Percentiles rank a stretch among this genome's conserved stretches.
phyloP scores from a whole-genome alignment of 2,888 invertebrate genomes.

The Clistopyga incitator region DNA sequence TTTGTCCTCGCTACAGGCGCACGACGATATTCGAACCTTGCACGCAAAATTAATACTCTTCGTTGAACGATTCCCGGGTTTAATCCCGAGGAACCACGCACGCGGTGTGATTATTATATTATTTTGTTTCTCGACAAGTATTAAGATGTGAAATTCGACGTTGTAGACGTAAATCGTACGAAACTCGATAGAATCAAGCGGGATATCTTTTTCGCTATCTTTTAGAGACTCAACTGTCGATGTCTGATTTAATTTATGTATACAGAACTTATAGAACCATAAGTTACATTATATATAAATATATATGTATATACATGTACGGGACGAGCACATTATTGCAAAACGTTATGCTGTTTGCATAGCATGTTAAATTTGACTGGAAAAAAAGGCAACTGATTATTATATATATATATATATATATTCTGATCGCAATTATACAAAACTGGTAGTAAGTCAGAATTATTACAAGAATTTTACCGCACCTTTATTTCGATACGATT shows the following conservation, averaged over 20 bases:
- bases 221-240: slow-evolving; percentile 53
- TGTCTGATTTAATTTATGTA: slow-evolving; percentile 72
- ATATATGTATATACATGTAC: slow-evolving; percentile 66
- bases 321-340: slow-evolving; percentile 57
- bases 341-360: slow-evolving; percentile 41
- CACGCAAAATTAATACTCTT: slow-evolving; percentile 45
- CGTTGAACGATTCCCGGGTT: slow-evolving; percentile 4
- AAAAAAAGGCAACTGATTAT: slow-evolving; percentile 46
- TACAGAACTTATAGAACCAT: slow-evolving; percentile 69
- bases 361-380: slow-evolving; percentile 39
- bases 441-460: slow-evolving; percentile 22
- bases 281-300: slow-evolving; percentile 62
- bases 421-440: slow-evolving; percentile 16
- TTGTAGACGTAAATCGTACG: slow-evolving; percentile 73
- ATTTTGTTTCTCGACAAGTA: slow-evolving; percentile 69
- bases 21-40: slow-evolving; percentile 23
- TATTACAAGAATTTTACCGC: slow-evolving; percentile 27
- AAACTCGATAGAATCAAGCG: slow-evolving; percentile 70
- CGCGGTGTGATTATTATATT: slow-evolving; percentile 60
- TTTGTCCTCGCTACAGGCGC: neutral
- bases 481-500: slow-evolving; percentile 35
- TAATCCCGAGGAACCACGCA: slow-evolving; percentile 22
- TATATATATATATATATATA: slow-evolving; percentile 38
- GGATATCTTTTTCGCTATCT: slow-evolving; percentile 36
- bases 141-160: slow-evolving; percentile 69